Evolutionary conservation across 1,140 invertebrate species (phyloP), one percentile per base, ranked within the genome.

Genomic region (Hyles vespertilio): DNA sequence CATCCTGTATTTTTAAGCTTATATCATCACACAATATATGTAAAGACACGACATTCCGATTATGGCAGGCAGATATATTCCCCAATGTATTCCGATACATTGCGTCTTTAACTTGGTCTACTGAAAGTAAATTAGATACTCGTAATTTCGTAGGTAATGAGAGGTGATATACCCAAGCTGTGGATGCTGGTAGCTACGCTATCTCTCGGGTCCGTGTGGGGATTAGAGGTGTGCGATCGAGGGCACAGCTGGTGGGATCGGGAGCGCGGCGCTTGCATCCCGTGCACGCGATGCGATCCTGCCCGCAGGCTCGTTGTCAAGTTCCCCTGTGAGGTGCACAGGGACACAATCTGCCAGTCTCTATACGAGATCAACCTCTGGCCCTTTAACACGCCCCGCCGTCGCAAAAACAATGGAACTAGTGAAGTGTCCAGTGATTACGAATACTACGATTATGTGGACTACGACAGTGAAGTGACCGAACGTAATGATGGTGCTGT

Each of bases 331-430:
- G 90, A 92, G 40, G 74, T 92, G 5, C 91, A 93, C 78, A 80
- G 91, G 34, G 92, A 94, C 79, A 92, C 93, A 0, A 81, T 91
- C 48, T 94, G 93, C 84, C 92, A 91, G 3, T 90, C 92, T 2
- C 77, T 93, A 3, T 90, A 89, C 12, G 90, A 92, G 51, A 84
- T 93, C 50, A 81, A 90, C 54, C 83, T 92, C 50, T 89, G 90
- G 71, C 91, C 90, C 74, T 90, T 91, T 46, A 74, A 77, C 61
- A 90, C 89, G 57, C 74, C 52, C 3, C 33, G 22, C 55, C 22
- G 34, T 12, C 85, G 65, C 48, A 78, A 79, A 56, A 75, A 83
- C 67, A 69, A 74, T 69, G 72, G 74, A 47, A 55, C 67, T 40
- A 77, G 72, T 74, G 78, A 82, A 59, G 47, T 61, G 46, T 59